Percentiles rank a stretch among this genome's conserved stretches.
These are phyloP conservation scores for Drosophila virilis DNA, from an alignment of 1,140 invertebrate species.

Conservation along the genomic window DNA sequence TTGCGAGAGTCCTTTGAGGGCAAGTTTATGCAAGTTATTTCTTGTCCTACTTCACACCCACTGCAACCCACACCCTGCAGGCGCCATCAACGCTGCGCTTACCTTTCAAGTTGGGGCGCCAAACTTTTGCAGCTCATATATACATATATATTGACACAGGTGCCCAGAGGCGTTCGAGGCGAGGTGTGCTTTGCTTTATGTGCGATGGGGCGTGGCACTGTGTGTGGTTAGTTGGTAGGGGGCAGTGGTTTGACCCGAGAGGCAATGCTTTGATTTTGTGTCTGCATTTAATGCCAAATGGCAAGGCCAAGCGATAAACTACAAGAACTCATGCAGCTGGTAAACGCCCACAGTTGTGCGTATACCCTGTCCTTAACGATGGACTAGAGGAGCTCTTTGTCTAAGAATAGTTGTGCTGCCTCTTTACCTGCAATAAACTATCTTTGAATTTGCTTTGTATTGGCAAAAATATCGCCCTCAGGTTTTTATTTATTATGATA, in stretches of 20 bases:
- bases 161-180: conserved; percentile 31
- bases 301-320: conserved; percentile 33
- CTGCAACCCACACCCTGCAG: background rate
- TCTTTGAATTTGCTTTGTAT: too few relatives aligned
- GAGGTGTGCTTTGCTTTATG: background rate
- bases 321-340: background rate
- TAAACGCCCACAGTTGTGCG: background rate
- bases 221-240: background rate
- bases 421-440: background rate
- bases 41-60: conserved; percentile 31
- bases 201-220: conserved; percentile 21
- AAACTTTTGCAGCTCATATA: conserved; percentile 40
- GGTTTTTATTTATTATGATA: too few relatives aligned
- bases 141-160: conserved; percentile 36
- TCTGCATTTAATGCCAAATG: conserved; percentile 51
- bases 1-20: conserved; percentile 63
- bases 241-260: background rate
- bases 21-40: conserved; percentile 77
- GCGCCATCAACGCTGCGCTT: conserved; percentile 11
- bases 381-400: background rate
- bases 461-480: too few relatives aligned
- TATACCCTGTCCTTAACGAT: conserved; percentile 18
- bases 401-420: background rate
- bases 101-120: conserved; percentile 39
- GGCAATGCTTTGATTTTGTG: conserved; percentile 40